Evolutionary conservation across 2,888 invertebrate species (phyloP).

Genomic region (Trachelus iudaicus): DNA sequence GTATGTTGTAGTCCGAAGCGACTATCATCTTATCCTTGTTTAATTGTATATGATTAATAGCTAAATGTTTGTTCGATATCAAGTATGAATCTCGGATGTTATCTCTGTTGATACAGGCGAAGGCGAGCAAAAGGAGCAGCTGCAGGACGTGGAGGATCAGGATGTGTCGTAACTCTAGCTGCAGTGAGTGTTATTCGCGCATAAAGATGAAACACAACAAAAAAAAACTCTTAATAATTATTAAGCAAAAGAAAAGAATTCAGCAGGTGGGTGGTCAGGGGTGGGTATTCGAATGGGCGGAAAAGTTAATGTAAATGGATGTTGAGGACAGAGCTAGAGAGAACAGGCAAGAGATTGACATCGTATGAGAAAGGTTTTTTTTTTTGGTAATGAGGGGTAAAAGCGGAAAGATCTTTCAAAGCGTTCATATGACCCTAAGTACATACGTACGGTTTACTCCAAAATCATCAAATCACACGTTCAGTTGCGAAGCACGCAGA

Average conservation of each 20-base stretch:
- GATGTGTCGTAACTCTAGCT: constrained; percentile 89
- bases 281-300: constrained; percentile 22
- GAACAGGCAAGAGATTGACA: constrained; percentile 32
- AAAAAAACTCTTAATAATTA: constrained; percentile 41
- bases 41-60: not conserved
- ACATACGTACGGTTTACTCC: constrained; percentile 56
- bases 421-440: constrained; percentile 58
- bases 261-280: constrained; percentile 25
- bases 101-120: constrained; percentile 74
- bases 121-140: constrained; percentile 89
- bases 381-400: not conserved
- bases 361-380: not conserved
- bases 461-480: constrained; percentile 48
- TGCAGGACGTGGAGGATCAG: constrained; percentile 94
- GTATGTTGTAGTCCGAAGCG: not conserved
- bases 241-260: constrained; percentile 16
- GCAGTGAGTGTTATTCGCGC: constrained; percentile 65
- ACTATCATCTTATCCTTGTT: not conserved
- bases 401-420: constrained; percentile 47
- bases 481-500: constrained; percentile 56
- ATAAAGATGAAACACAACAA: constrained; percentile 62
- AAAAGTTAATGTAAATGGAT: constrained; percentile 19
- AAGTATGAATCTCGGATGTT: not conserved
- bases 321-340: constrained; percentile 25
- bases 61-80: not conserved